phyloP scores from a whole-genome alignment of 2,888 invertebrate genomes.

The Uropetala carovei region DNA sequence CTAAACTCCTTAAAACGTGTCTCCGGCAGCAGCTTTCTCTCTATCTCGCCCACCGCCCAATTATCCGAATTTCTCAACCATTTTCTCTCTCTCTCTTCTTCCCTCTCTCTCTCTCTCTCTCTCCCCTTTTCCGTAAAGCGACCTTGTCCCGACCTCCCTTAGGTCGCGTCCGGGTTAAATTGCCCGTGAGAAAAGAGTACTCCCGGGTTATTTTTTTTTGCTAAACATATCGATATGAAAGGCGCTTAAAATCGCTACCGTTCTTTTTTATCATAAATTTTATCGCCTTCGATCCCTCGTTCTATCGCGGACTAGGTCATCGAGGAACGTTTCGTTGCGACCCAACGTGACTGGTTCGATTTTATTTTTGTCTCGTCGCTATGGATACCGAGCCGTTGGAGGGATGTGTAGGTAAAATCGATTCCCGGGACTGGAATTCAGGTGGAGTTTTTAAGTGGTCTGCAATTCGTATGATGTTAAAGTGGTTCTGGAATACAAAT shows the following conservation, averaged over 20 bases:
- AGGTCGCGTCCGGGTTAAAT: neutral
- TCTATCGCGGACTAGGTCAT: constrained; percentile 4
- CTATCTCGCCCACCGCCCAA: constrained; percentile 49
- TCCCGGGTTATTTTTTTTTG: neutral
- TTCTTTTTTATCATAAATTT: neutral
- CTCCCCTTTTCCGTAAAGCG: no score
- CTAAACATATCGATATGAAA: neutral
- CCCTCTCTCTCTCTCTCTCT: neutral
- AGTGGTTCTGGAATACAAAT: neutral
- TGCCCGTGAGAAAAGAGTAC: constrained; percentile 16
- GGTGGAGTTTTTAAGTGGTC: neutral
- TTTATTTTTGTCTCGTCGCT: constrained; percentile 14
- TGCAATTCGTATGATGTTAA: neutral
- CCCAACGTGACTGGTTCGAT: neutral
- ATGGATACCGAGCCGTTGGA: neutral
- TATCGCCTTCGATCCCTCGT: neutral
- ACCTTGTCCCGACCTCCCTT: neutral
- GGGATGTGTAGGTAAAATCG: neutral
- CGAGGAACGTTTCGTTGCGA: neutral
- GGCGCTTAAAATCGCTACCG: neutral
- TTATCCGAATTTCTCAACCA: constrained; percentile 42
- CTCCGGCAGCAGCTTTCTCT: neutral
- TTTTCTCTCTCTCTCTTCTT: neutral
- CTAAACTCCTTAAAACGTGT: neutral
- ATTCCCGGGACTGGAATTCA: neutral